phyloP scores from a whole-genome alignment of 2,888 invertebrate genomes.

The Cheilosia vulpina region DNA sequence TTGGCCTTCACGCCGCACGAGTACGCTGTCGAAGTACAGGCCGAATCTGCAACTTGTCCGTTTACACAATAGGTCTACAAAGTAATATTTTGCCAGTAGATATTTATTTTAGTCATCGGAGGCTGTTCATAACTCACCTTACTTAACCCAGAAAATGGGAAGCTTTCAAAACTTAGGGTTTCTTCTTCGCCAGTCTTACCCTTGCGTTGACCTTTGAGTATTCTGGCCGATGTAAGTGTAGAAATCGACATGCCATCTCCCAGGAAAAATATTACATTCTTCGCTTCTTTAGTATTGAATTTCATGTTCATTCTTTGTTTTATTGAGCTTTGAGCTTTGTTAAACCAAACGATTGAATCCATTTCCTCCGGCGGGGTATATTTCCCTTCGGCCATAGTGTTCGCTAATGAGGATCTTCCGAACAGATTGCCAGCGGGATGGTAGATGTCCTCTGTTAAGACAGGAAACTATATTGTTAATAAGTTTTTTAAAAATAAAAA shows the following conservation, averaged over 20 bases:
- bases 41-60: slow-evolving; percentile 89
- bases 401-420: background rate
- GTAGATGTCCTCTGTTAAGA: slow-evolving; percentile 35
- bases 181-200: slow-evolving; percentile 86
- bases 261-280: slow-evolving; percentile 80
- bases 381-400: slow-evolving; percentile 50
- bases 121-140: slow-evolving; percentile 84
- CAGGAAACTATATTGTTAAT: background rate
- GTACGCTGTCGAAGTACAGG: slow-evolving; percentile 88
- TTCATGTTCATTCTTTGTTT: slow-evolving; percentile 65
- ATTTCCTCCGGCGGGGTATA: slow-evolving; percentile 75
- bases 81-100: background rate
- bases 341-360: slow-evolving; percentile 77
- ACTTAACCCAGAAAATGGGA: slow-evolving; percentile 86
- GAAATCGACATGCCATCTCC: slow-evolving; percentile 89
- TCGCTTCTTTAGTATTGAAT: slow-evolving; percentile 76
- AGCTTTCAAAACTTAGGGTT: slow-evolving; percentile 86
- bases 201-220: slow-evolving; percentile 86
- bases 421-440: slow-evolving; percentile 5
- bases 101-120: background rate
- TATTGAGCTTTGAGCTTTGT: slow-evolving; percentile 77
- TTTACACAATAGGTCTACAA: slow-evolving; percentile 86
- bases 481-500: background rate
- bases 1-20: slow-evolving; percentile 89
- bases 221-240: slow-evolving; percentile 88